Conservation (phyloP, 2,888 invertebrate genomes). For the Exocentrus adspersus region DNA sequence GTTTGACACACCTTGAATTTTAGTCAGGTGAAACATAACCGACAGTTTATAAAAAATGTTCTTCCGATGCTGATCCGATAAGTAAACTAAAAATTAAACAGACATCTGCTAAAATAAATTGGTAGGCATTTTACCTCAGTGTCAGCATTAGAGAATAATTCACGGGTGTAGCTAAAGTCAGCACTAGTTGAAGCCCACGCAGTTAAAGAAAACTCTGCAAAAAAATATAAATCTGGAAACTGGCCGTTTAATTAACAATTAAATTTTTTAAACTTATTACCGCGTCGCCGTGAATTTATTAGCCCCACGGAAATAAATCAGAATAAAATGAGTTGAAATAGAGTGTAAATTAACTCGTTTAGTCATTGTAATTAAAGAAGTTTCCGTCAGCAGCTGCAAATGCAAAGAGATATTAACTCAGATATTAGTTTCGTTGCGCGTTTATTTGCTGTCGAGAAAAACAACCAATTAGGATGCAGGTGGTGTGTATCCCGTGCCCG, state of each 20-base stretch:
- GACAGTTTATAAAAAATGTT: too few species aligned
- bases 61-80: too few species aligned
- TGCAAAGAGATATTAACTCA: conserved; percentile 24
- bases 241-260: not conserved
- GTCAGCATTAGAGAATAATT: too few species aligned
- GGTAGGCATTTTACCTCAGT: too few species aligned
- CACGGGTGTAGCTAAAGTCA: too few species aligned
- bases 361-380: conserved; percentile 28
- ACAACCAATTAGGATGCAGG: conserved; percentile 40
- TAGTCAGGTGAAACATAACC: too few species aligned
- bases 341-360: conserved; percentile 32
- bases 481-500: conserved; percentile 32
- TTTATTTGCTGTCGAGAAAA: conserved; percentile 33
- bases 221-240: too few species aligned
- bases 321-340: conserved; percentile 23
- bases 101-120: too few species aligned
- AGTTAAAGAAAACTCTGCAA: too few species aligned
- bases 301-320: not conserved
- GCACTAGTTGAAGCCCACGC: too few species aligned
- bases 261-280: not conserved
- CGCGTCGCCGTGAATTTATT: not conserved
- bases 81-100: too few species aligned
- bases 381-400: conserved; percentile 24
- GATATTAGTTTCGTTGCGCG: conserved; percentile 33
- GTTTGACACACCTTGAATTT: too few species aligned